Conservation (phyloP, 1,140 invertebrate species). For the Aphaenogaster rudis region DNA sequence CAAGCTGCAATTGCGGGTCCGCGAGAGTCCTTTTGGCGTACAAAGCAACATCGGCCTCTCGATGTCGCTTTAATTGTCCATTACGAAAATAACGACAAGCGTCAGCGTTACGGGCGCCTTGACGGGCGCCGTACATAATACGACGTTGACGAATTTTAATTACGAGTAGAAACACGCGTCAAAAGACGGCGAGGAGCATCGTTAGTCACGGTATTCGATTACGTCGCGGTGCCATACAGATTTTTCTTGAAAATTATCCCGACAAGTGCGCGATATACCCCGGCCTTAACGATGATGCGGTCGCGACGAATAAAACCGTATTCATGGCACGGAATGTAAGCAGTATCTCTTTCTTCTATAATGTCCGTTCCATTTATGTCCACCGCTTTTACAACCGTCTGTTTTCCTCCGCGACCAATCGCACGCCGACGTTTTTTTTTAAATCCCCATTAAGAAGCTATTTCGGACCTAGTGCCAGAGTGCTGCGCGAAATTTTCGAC, state of each 20-base stretch:
- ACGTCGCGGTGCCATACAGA: neutral
- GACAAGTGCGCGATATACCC: neutral
- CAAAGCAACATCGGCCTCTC: too few species aligned
- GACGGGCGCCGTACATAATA: neutral
- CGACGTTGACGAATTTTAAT: slow-evolving; percentile 42
- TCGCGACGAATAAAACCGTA: neutral
- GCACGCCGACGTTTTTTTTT: neutral
- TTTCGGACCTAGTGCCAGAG: neutral
- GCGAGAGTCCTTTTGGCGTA: neutral
- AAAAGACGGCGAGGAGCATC: neutral
- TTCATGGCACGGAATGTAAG: neutral
- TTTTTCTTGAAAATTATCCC: slow-evolving; percentile 8
- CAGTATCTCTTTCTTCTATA: neutral
- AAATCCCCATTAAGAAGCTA: neutral
- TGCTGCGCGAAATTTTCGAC: slow-evolving; percentile 27
- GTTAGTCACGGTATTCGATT: slow-evolving; percentile 28
- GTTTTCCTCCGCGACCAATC: slow-evolving; percentile 3
- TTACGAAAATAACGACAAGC: slow-evolving; percentile 15
- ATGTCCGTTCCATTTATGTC: neutral
- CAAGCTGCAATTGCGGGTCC: slow-evolving; percentile 33
- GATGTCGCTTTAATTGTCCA: slow-evolving; percentile 33
- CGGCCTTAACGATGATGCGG: slow-evolving; percentile 2
- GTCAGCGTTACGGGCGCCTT: neutral
- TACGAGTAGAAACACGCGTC: neutral
- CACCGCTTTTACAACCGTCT: neutral